Conservation (phyloP, 2,888 invertebrate genomes). For the Lobophora halterata region DNA sequence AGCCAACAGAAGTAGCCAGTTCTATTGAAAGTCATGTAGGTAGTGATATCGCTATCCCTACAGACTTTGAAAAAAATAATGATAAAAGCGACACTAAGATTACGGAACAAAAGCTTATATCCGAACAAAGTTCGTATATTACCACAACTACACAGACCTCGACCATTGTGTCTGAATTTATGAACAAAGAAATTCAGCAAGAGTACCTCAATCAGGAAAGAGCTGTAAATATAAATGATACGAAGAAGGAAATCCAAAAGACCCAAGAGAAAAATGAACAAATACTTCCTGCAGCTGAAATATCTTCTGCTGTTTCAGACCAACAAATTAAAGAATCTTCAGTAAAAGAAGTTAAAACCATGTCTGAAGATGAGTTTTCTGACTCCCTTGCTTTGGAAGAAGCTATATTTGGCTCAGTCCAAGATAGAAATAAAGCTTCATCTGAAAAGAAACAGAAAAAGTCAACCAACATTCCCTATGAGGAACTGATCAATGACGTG, state of each 20-base stretch:
- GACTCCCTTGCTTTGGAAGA: slow-evolving; percentile 60
- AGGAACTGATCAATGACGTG: slow-evolving; percentile 56
- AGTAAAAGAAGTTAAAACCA: slow-evolving; percentile 9
- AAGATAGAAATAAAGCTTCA: slow-evolving; percentile 66
- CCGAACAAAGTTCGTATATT: slow-evolving; percentile 4
- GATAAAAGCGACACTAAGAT: neutral
- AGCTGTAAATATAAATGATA: neutral
- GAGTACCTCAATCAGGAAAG: slow-evolving; percentile 6
- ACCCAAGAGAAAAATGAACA: neutral
- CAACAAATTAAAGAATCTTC: neutral
- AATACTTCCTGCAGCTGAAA: neutral
- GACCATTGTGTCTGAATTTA: slow-evolving; percentile 15
- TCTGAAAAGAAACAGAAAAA: slow-evolving; percentile 33
- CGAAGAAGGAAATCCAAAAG: neutral
- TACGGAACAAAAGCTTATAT: neutral
- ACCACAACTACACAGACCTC: slow-evolving; percentile 6
- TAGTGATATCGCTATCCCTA: slow-evolving; percentile 1
- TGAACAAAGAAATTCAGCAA: slow-evolving; percentile 19
- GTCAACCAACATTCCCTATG: slow-evolving; percentile 48
- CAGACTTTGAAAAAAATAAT: slow-evolving; percentile 4
- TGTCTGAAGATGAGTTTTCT: slow-evolving; percentile 41
- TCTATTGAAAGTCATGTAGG: neutral
- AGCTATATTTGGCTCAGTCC: slow-evolving; percentile 83
- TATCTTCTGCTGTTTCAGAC: neutral
- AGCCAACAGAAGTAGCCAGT: neutral